Percentiles rank a stretch among this genome's conserved stretches.
Conservation (phyloP, 2,113 vertebrate genomes). For the Tetrax tetrax region DNA sequence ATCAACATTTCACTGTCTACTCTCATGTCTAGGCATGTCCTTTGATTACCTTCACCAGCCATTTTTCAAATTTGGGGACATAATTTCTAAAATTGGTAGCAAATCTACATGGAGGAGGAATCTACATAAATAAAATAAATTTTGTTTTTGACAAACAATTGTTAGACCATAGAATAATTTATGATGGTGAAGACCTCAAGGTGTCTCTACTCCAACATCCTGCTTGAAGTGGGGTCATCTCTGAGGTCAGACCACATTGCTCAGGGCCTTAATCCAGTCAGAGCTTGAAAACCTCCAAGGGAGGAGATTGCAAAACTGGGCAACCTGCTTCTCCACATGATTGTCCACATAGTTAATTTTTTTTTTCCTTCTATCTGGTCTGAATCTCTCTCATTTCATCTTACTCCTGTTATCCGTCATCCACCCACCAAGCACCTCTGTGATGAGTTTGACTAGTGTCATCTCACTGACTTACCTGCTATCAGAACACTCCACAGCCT, state of each 20-base stretch:
- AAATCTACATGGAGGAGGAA: background rate
- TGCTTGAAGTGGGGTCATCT: background rate
- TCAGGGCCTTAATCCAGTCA: background rate
- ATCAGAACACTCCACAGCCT: background rate
- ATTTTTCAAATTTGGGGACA: background rate
- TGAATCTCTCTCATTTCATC: background rate
- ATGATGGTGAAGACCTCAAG: background rate
- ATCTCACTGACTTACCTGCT: background rate
- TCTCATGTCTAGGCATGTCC: background rate
- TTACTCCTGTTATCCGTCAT: background rate
- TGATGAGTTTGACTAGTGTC: background rate
- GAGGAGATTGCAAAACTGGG: background rate
- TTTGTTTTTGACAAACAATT: background rate
- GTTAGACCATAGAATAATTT: background rate
- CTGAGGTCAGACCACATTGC: background rate
- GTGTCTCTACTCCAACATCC: background rate
- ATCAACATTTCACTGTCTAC: background rate
- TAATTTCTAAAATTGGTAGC: background rate
- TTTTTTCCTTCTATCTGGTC: no score
- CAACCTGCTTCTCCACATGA: background rate
- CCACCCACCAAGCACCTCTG: background rate
- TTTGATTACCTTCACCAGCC: background rate
- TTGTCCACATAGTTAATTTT: rapidly evolving
- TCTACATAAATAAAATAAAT: background rate
- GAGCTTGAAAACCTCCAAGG: background rate